These are phyloP conservation scores for Ochropacha duplaris DNA, from an alignment of 2,888 invertebrate genomes.

Conservation along the genomic window DNA sequence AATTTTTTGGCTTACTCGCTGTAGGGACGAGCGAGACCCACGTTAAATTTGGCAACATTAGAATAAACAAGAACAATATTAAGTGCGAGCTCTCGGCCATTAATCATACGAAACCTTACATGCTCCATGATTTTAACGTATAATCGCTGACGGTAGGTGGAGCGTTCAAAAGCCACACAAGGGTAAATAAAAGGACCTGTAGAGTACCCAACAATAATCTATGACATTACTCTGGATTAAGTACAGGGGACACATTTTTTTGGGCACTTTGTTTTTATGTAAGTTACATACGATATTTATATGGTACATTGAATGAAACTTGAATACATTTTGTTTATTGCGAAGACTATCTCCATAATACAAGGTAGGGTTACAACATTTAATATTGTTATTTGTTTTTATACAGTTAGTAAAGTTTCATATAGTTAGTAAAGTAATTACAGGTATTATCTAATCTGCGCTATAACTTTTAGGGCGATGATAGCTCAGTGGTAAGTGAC, in stretches of 20 bases:
- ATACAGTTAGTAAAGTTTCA: no score
- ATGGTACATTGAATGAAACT: not conserved
- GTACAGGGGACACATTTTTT: slow-evolving; percentile 7
- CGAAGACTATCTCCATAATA: not conserved
- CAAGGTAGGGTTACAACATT: not conserved
- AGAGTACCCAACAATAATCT: slow-evolving; percentile 30
- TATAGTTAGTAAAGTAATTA: no score
- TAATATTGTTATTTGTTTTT: no score
- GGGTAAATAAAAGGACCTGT: slow-evolving; percentile 19
- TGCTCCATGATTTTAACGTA: slow-evolving; percentile 48
- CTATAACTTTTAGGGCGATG: no score
- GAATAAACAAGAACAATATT: slow-evolving; percentile 48
- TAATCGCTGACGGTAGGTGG: slow-evolving; percentile 46
- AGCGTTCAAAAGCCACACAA: slow-evolving; percentile 43
- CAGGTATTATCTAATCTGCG: no score
- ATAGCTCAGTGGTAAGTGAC: no score
- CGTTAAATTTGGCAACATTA: slow-evolving; percentile 35
- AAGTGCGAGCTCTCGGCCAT: slow-evolving; percentile 44
- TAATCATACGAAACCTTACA: slow-evolving; percentile 51
- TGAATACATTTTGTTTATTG: not conserved
- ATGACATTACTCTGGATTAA: slow-evolving; percentile 34
- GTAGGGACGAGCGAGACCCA: slow-evolving; percentile 12
- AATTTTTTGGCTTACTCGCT: slow-evolving; percentile 14
- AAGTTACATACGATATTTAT: not conserved
- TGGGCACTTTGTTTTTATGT: not conserved